phyloP scores from a whole-genome alignment of 2,113 vertebrate genomes.

The rat (Rattus norvegicus) region DNA sequence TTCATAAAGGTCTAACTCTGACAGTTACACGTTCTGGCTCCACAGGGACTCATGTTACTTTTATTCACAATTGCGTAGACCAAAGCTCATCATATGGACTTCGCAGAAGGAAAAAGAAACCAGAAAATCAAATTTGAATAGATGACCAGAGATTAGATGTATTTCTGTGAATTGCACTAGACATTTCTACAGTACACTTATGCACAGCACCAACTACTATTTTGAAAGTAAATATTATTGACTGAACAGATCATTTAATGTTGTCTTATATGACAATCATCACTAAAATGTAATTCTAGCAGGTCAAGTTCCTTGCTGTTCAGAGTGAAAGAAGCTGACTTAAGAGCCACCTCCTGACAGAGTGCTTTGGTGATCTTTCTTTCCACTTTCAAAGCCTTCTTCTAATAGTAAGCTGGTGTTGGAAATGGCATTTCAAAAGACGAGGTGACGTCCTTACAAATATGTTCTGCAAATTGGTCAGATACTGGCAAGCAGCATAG shows the following conservation, averaged over 20 bases:
- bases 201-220: background rate
- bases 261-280: conserved; percentile 36
- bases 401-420: conserved; percentile 56
- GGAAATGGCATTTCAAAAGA: conserved; percentile 43
- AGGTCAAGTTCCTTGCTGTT: background rate
- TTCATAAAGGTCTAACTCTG: background rate
- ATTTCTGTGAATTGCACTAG: background rate
- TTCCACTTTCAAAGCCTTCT: conserved; percentile 37
- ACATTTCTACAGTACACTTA: background rate
- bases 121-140: background rate
- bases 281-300: conserved; percentile 28
- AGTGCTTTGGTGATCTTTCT: conserved; percentile 12
- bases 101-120: conserved; percentile 12
- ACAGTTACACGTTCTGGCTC: background rate
- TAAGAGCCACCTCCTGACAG: background rate
- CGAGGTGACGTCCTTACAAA: conserved; percentile 46
- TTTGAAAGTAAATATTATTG: conserved; percentile 42
- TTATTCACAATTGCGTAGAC: conserved; percentile 6
- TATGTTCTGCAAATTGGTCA: conserved; percentile 33
- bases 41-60: background rate
- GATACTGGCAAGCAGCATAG: background rate
- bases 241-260: conserved; percentile 11
- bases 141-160: conserved; percentile 10
- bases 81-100: background rate
- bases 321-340: background rate